phyloP scores from a whole-genome alignment of 2,113 vertebrate genomes.

The Nymphicus hollandicus region DNA sequence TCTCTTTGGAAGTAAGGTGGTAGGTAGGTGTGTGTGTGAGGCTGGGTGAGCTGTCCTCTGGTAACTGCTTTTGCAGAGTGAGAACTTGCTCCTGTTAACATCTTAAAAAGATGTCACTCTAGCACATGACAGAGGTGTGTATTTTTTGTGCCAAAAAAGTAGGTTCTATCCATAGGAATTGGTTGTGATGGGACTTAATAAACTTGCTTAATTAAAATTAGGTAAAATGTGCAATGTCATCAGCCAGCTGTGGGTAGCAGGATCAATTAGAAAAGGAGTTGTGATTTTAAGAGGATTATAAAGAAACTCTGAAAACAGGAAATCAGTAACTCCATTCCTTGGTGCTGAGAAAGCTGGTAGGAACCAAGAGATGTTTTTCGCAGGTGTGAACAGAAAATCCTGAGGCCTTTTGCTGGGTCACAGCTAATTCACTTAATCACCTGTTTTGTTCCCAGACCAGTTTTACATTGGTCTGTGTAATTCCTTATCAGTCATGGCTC shows the following conservation, averaged over 20 bases:
- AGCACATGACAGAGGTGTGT: neutral
- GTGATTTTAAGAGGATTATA: neutral
- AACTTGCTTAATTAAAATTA: neutral
- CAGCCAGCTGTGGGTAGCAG: neutral
- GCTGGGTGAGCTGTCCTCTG: neutral
- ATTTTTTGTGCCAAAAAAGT: neutral
- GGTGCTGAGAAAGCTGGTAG: neutral
- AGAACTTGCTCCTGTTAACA: neutral
- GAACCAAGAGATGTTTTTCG: neutral
- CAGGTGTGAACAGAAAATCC: neutral
- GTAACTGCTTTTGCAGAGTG: neutral
- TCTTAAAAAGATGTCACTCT: neutral
- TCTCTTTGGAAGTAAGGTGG: neutral
- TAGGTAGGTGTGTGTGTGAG: neutral
- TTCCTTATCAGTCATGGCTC: accelerated
- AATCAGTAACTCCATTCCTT: neutral
- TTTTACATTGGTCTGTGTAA: neutral
- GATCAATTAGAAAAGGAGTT: neutral
- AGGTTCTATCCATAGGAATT: neutral
- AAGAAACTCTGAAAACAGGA: neutral
- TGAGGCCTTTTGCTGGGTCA: neutral
- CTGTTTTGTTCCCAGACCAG: neutral
- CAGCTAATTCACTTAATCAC: neutral
- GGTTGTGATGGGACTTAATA: neutral
- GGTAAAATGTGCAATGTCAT: neutral